These are phyloP conservation scores for Linnaemya tessellans DNA, from an alignment of 2,888 invertebrate species.

Conservation along the genomic window DNA sequence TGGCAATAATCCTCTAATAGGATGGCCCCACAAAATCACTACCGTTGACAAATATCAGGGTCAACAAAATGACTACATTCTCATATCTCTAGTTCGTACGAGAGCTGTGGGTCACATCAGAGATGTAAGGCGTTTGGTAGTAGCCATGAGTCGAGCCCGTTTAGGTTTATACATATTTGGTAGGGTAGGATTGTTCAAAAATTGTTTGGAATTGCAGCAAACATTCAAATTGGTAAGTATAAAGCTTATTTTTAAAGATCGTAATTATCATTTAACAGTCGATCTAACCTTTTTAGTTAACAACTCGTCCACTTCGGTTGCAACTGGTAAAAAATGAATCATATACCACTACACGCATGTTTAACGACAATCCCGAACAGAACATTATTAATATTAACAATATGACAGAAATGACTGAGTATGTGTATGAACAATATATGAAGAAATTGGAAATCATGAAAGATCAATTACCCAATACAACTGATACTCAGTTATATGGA, in stretches of 20 bases:
- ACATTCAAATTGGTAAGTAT: constrained; percentile 92
- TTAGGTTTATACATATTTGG: constrained; percentile 98
- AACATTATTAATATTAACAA: constrained; percentile 78
- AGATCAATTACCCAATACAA: constrained; percentile 75
- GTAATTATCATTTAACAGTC: neutral
- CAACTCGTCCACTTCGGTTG: constrained; percentile 91
- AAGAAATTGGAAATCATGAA: constrained; percentile 88
- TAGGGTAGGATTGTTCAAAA: constrained; percentile 94
- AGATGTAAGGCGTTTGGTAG: constrained; percentile 97
- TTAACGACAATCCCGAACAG: constrained; percentile 81
- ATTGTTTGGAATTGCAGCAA: constrained; percentile 98
- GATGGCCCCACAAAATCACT: constrained; percentile 94
- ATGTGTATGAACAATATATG: constrained; percentile 96
- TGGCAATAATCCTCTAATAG: constrained; percentile 96
- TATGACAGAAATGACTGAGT: constrained; percentile 97
- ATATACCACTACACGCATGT: constrained; percentile 88
- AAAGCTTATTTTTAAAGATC: neutral
- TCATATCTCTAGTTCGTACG: constrained; percentile 97
- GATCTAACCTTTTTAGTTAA: constrained; percentile 85
- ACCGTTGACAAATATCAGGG: constrained; percentile 99
- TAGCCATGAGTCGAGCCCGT: constrained; percentile 98
- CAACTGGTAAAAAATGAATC: constrained; percentile 91
- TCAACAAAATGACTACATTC: constrained; percentile 99
- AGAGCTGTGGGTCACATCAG: constrained; percentile 98
- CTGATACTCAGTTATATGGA: constrained; percentile 78